These are phyloP conservation scores for Hippocampus guttulatus DNA, from an alignment of 2,113 vertebrate species.

Conservation along the genomic window DNA sequence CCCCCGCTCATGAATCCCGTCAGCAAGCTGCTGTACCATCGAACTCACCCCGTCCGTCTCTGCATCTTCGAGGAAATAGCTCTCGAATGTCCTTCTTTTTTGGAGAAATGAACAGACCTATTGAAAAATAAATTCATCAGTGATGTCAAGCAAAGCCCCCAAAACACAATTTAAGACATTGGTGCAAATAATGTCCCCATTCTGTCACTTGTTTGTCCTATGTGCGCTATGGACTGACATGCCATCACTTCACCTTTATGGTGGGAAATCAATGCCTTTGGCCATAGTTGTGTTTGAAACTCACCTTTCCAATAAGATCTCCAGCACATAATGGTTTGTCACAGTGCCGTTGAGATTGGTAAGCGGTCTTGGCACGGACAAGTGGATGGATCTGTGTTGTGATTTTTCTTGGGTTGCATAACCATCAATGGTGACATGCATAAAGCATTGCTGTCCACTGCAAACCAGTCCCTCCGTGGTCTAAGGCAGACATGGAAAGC, in stretches of 20 bases:
- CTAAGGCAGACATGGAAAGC: no score
- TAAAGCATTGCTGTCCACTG: no score
- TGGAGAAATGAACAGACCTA: not conserved
- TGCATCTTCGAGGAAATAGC: conserved; percentile 35
- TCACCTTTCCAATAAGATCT: not conserved
- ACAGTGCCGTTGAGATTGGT: not conserved
- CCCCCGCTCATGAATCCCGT: conserved; percentile 33
- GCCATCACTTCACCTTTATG: not conserved
- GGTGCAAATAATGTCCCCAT: not conserved
- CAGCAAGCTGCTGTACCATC: conserved; percentile 33
- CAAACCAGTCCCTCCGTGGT: no score
- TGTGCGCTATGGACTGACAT: not conserved
- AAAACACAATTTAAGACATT: not conserved
- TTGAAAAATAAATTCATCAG: not conserved
- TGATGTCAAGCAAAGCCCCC: not conserved
- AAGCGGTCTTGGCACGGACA: not conserved
- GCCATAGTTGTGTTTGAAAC: not conserved
- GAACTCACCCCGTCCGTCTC: conserved; percentile 16
- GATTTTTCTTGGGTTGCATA: no score
- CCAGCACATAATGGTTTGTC: not conserved
- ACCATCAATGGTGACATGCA: no score
- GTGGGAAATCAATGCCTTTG: not conserved
- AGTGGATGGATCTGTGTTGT: no score
- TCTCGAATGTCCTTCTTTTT: not conserved
- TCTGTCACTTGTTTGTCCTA: not conserved